A percentile compares a stretch with the other conserved stretches of the same genome.
phyloP scores from a whole-genome alignment of 2,113 vertebrate species.

The Danio rerio region DNA sequence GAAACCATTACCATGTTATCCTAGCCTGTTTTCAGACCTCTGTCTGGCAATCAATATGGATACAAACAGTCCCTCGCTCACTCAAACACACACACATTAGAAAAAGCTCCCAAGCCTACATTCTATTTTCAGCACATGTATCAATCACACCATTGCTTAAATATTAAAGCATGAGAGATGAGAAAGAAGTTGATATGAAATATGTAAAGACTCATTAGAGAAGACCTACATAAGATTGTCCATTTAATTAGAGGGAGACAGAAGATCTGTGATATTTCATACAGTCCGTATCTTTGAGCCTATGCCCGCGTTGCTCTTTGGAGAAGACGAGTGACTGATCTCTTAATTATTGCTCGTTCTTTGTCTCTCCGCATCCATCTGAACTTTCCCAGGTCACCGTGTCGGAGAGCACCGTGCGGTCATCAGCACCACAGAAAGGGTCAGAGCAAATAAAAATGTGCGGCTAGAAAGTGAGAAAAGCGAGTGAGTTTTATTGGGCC shows the following conservation, averaged over 20 bases:
- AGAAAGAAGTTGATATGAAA: conserved; percentile 57
- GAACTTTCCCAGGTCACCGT: conserved; percentile 35
- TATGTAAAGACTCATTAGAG: conserved; percentile 59
- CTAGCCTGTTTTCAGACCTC: conserved; percentile 25
- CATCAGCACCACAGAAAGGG: conserved; percentile 20
- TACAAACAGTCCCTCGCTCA: conserved; percentile 20
- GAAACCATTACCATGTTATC: conserved; percentile 16
- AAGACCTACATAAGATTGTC: conserved; percentile 44
- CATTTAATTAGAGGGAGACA: conserved; percentile 49
- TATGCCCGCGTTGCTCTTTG: background rate
- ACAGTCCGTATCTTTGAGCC: background rate
- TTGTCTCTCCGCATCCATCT: conserved; percentile 10
- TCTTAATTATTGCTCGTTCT: conserved; percentile 1
- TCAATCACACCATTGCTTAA: conserved; percentile 55
- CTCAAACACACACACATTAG: conserved; percentile 1
- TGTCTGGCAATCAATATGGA: conserved; percentile 33
- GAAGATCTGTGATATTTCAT: conserved; percentile 15
- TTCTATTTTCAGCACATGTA: conserved; percentile 57
- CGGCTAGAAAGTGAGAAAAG: conserved; percentile 29
- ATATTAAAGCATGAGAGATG: conserved; percentile 55
- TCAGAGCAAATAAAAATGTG: conserved; percentile 21
- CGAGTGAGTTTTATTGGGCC: conserved; percentile 52
- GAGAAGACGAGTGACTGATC: background rate
- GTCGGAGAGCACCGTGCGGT: conserved; percentile 8
- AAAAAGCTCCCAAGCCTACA: conserved; percentile 33